Evolutionary conservation across 2,113 vertebrate genomes (phyloP).

Genomic region (Phyllopteryx taeniolatus): DNA sequence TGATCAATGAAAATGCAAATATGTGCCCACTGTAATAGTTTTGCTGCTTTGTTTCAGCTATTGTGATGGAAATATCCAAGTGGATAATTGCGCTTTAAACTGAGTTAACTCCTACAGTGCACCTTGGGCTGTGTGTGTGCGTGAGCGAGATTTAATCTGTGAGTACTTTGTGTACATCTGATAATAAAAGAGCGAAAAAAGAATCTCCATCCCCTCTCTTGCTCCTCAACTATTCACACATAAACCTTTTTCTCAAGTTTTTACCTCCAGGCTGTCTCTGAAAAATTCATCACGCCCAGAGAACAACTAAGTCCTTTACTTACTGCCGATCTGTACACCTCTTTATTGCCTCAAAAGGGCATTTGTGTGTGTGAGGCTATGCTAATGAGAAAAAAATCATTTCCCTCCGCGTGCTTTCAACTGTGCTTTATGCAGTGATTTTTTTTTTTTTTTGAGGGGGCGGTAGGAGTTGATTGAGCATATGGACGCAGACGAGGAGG

Average conservation of each 20-base stretch:
- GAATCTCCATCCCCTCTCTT: constrained; percentile 41
- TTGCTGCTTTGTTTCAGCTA: constrained; percentile 36
- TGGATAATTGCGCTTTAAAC: constrained; percentile 50
- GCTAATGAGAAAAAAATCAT: constrained; percentile 66
- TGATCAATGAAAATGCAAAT: constrained; percentile 32
- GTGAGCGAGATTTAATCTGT: constrained; percentile 46
- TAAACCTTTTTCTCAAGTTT: constrained; percentile 65
- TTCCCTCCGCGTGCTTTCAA: constrained; percentile 60
- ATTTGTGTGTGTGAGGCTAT: constrained; percentile 41
- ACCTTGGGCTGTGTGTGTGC: constrained; percentile 40
- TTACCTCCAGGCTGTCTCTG: constrained; percentile 58
- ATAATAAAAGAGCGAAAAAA: constrained; percentile 50
- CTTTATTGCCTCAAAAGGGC: constrained; percentile 61
- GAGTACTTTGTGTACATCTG: constrained; percentile 55
- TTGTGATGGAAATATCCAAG: constrained; percentile 38
- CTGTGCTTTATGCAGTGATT: constrained; percentile 44
- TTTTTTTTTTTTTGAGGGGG: not conserved
- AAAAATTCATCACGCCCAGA: constrained; percentile 68
- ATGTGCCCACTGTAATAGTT: constrained; percentile 35
- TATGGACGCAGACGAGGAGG: constrained; percentile 63
- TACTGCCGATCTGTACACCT: constrained; percentile 51
- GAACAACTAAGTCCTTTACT: constrained; percentile 57
- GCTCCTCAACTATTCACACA: constrained; percentile 66
- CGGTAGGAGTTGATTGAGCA: constrained; percentile 48
- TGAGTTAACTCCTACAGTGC: constrained; percentile 50